Conservation (phyloP, 2,888 invertebrate species). For the Teleiodes luculella region DNA sequence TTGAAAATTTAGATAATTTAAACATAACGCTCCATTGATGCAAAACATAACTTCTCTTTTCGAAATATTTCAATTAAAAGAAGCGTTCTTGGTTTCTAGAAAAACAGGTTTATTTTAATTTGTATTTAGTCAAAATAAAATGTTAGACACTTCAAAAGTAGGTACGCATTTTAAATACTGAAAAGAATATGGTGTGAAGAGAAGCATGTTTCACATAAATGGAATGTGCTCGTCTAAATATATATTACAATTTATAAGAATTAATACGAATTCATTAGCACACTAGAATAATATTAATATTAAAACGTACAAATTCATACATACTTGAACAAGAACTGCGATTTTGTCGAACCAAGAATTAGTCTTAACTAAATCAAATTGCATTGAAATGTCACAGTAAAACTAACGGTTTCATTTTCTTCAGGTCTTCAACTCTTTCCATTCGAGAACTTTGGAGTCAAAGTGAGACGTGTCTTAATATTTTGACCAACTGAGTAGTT, state of each 20-base stretch:
- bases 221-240: slow-evolving; percentile 69
- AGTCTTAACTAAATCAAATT: background rate
- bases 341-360: slow-evolving; percentile 35
- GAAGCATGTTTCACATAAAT: slow-evolving; percentile 72
- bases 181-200: slow-evolving; percentile 30
- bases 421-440: too few relatives aligned
- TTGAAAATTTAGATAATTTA: slow-evolving; percentile 53
- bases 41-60: slow-evolving; percentile 60
- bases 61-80: background rate
- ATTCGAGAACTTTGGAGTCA: too few relatives aligned
- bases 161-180: too few relatives aligned
- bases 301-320: slow-evolving; percentile 55
- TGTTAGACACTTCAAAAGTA: too few relatives aligned
- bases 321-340: slow-evolving; percentile 50
- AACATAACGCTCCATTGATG: slow-evolving; percentile 64
- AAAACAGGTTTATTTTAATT: too few relatives aligned
- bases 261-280: slow-evolving; percentile 77
- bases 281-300: slow-evolving; percentile 74
- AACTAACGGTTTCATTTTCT: background rate
- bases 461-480: too few relatives aligned
- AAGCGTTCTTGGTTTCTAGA: too few relatives aligned
- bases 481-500: too few relatives aligned
- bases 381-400: background rate
- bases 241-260: slow-evolving; percentile 73
- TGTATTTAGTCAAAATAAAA: too few relatives aligned